Percentiles rank a stretch among this genome's conserved stretches.
Conservation (phyloP, 2,113 vertebrate species). For the Brachyistius frenatus region DNA sequence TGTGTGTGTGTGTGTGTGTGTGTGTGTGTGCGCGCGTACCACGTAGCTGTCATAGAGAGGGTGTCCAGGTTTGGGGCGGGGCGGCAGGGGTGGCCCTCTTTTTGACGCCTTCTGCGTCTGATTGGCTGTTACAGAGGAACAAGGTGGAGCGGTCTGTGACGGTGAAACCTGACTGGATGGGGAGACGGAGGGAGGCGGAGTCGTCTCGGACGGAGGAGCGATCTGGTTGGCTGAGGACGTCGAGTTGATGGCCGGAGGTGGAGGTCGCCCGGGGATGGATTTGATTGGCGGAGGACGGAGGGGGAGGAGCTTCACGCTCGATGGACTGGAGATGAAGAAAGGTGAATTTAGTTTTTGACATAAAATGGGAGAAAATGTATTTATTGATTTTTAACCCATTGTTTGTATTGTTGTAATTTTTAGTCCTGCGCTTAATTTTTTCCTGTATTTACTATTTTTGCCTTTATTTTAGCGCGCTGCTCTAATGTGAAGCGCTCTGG, state of each 20-base stretch:
- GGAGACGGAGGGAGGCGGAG: slow-evolving; percentile 61
- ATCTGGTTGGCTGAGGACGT: slow-evolving; percentile 63
- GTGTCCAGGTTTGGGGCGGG: slow-evolving; percentile 93
- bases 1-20: neutral
- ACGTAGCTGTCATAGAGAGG: slow-evolving; percentile 89
- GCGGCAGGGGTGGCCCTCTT: slow-evolving; percentile 91
- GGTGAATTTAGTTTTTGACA: neutral
- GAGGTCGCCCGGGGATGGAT: slow-evolving; percentile 88
- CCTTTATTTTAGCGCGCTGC: too few species aligned
- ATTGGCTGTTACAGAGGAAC: slow-evolving; percentile 81
- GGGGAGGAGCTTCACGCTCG: slow-evolving; percentile 74
- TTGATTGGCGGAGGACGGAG: slow-evolving; percentile 88
- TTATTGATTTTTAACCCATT: too few species aligned
- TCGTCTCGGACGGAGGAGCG: slow-evolving; percentile 47
- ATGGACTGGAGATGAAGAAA: slow-evolving; percentile 39
- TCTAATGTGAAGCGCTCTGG: too few species aligned
- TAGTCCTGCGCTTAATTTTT: too few species aligned
- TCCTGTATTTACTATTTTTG: too few species aligned
- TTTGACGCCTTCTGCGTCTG: slow-evolving; percentile 82
- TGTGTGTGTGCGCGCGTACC: slow-evolving; percentile 68
- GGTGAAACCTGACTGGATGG: slow-evolving; percentile 31
- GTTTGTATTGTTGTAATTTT: too few species aligned
- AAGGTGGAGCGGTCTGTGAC: slow-evolving; percentile 58
- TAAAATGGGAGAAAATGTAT: too few species aligned
- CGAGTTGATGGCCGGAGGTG: slow-evolving; percentile 84